Percentiles rank a stretch among this genome's conserved stretches.
These are phyloP conservation scores for Cheilinus undulatus DNA, from an alignment of 2,113 vertebrate species.

Conservation along the genomic window DNA sequence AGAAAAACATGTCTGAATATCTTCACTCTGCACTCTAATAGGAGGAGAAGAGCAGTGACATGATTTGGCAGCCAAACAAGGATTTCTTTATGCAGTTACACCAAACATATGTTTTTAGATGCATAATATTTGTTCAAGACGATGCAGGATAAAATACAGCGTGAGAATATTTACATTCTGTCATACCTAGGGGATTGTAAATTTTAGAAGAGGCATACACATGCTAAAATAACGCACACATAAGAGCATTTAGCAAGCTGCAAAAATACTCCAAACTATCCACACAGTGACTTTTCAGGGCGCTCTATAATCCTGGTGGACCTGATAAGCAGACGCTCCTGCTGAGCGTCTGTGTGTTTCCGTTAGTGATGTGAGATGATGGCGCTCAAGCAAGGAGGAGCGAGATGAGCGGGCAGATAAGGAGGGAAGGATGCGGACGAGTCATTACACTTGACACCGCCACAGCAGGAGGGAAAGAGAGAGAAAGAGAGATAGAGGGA, in stretches of 20 bases:
- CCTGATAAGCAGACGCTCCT: not conserved
- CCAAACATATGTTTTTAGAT: slow-evolving; percentile 15
- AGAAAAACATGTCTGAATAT: not conserved
- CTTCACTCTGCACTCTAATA: not conserved
- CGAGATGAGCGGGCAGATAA: not conserved
- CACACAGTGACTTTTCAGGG: slow-evolving; percentile 7
- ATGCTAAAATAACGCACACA: slow-evolving; percentile 18
- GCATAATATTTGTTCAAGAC: slow-evolving; percentile 31
- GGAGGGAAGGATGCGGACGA: slow-evolving; percentile 13
- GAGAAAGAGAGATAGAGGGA: not conserved
- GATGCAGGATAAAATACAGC: slow-evolving; percentile 35
- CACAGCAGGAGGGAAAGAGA: slow-evolving; percentile 9
- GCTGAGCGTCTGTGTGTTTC: slow-evolving; percentile 17
- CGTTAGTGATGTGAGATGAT: not conserved
- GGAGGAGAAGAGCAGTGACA: slow-evolving; percentile 2
- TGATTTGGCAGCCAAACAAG: slow-evolving; percentile 30
- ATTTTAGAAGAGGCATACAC: slow-evolving; percentile 12
- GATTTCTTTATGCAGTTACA: slow-evolving; percentile 26
- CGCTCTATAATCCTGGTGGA: not conserved
- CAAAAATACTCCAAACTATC: slow-evolving; percentile 6
- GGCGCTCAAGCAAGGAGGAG: slow-evolving; percentile 1
- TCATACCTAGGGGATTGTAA: slow-evolving; percentile 24
- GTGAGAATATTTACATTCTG: slow-evolving; percentile 54
- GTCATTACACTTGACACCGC: slow-evolving; percentile 23
- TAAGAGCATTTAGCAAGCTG: not conserved